These are phyloP conservation scores for Odiellus spinosus DNA, from an alignment of 2,888 invertebrate genomes.

Conservation along the genomic window DNA sequence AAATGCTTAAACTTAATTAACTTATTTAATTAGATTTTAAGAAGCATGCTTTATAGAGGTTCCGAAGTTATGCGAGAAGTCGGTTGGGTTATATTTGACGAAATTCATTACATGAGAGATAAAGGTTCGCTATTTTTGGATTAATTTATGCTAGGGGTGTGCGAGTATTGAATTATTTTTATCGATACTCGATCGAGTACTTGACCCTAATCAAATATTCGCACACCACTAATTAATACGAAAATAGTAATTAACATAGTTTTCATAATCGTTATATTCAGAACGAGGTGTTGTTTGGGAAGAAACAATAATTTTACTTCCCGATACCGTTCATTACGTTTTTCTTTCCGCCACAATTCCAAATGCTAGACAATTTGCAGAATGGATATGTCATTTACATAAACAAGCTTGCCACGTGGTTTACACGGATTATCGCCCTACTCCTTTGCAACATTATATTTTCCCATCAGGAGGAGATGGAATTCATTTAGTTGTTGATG, in stretches of 20 bases:
- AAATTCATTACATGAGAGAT: slow-evolving; percentile 99
- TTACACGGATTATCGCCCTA: slow-evolving; percentile 94
- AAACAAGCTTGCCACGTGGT: slow-evolving; percentile 87
- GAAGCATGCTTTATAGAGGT: slow-evolving; percentile 96
- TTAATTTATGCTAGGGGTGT: too few species aligned
- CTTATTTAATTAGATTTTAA: slow-evolving; percentile 52
- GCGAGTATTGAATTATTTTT: too few species aligned
- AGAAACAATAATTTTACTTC: slow-evolving; percentile 90
- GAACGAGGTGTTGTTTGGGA: slow-evolving; percentile 99
- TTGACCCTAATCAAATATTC: too few species aligned
- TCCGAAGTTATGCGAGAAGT: slow-evolving; percentile 98
- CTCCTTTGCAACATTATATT: slow-evolving; percentile 93
- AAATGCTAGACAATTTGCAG: slow-evolving; percentile 74
- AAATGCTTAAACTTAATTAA: slow-evolving; percentile 6
- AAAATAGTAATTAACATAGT: too few species aligned
- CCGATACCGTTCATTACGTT: slow-evolving; percentile 94
- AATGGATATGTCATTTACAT: slow-evolving; percentile 56
- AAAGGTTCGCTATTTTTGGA: too few species aligned
- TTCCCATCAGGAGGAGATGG: slow-evolving; percentile 88
- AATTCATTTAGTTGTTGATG: slow-evolving; percentile 89
- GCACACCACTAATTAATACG: too few species aligned
- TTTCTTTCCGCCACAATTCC: slow-evolving; percentile 99
- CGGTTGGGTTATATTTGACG: slow-evolving; percentile 99
- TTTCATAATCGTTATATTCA: slow-evolving; percentile 23
- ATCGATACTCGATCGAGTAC: too few species aligned